Evolutionary conservation across 2,888 invertebrate species (phyloP).

Genomic region (Rhodophaea formosa): DNA sequence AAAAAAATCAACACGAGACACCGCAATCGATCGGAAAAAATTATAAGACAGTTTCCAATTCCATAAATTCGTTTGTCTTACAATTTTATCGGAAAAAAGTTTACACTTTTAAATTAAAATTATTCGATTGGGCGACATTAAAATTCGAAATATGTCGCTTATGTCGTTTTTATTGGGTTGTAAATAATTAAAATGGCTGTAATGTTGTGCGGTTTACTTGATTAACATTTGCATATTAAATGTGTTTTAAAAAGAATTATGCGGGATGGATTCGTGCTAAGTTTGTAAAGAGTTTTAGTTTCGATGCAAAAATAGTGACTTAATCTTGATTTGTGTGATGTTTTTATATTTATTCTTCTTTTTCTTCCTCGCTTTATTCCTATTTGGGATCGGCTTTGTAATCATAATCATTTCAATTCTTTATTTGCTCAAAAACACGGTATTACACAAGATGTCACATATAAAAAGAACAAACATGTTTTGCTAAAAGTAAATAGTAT

Average conservation of each 20-base stretch:
- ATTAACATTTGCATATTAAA: constrained; percentile 11
- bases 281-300: not conserved
- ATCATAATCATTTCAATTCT: too few species aligned
- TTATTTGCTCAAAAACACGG: too few species aligned
- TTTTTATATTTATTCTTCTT: too few species aligned
- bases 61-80: constrained; percentile 25
- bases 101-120: constrained; percentile 18
- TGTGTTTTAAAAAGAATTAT: not conserved
- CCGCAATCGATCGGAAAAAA: constrained; percentile 16
- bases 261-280: not conserved
- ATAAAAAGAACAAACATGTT: too few species aligned
- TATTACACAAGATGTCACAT: too few species aligned
- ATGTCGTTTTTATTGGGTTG: constrained; percentile 25
- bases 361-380: too few species aligned
- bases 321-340: too few species aligned
- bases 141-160: constrained; percentile 26
- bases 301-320: too few species aligned
- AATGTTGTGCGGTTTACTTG: constrained; percentile 10
- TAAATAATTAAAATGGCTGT: constrained; percentile 21
- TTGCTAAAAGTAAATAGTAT: too few species aligned
- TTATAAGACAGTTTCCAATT: constrained; percentile 23
- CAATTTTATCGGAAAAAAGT: constrained; percentile 12
- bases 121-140: constrained; percentile 19
- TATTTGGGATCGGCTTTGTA: too few species aligned
- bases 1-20: constrained; percentile 16